Evolutionary conservation across 1,140 invertebrate genomes (phyloP), one percentile per base, ranked within the genome.

Genomic region (Saccostrea cuccullata): DNA sequence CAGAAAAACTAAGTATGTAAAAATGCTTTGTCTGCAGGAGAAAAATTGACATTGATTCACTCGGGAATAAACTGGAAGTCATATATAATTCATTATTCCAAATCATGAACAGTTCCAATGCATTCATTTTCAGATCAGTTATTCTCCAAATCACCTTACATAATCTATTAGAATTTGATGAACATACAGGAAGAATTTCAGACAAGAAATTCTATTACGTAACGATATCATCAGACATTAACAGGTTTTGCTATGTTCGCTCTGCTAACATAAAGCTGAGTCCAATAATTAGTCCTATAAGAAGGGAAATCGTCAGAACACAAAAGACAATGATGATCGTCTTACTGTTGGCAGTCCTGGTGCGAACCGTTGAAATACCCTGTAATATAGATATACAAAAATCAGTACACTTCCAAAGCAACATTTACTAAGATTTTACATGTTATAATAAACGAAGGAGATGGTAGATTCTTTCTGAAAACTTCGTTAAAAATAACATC

Each of bases 241-340:
- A 23, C 47, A 47, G 2, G 5, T 67, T 77, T 5, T 12, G 9
- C 70, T 77, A 77, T 3, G 70, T 77, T 77, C 70, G 70, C 30
- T 77, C 70, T 15, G 70, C 70, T 77, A 77, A 77, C 70, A 77
- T 77, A 30, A 77, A 77, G 30, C 70, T 77, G 30, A 77, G 70
- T 77, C 70, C 70, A 5, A 77, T 77, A 77, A 77, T 77, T 9
- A 77, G 70, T 1, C 70, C 70, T 15, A 77, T 77, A 9, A 77
- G 70, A 30, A 77, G 70, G 12, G 70, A 77, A 77, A 77, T 77
- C 0, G 70, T 77, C 26, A 77, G 30, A 77, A 77, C 70, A 77
- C 70, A 77, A 30, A 77, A 77, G 15, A 77, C 13, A 77, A 77
- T 77, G 0, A 77, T 77, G 70, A 77, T 12, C 30, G 70, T 77